Base-by-base conservation (phyloP, 2,888 invertebrate genomes). In the Brenthis hecate region DNA sequence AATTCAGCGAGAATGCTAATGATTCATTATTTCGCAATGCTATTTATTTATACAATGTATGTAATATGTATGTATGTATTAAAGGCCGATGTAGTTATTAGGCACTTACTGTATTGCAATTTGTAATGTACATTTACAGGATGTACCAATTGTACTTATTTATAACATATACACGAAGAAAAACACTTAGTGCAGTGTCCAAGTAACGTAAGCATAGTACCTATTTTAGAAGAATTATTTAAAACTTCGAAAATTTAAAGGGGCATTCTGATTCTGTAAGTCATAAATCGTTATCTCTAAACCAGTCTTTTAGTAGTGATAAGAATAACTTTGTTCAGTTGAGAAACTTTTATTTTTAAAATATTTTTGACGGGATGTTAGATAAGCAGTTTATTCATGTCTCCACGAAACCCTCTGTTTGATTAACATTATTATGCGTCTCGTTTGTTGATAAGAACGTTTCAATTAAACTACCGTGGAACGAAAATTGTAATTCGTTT, bases 21-120 rank as follows among this genome's bases (percentile, higher is more conserved):
- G 60, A 60, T 60, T 60, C 60, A 60, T 60, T 60, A 50, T 50
- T 60, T 60, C 28, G 48, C 60, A 60, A 60, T 60, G 48, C 50
- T 16, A 60, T 50, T n/a, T 28, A 60, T 60, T 60, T n/a, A 50
- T 28, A 60, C 60, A 14, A 48, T 23, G n/a, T 43, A 43, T 43
- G 11, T 43, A 28, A 1, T 14, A 48, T 23, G n/a, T 43, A 43
- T 43, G 11, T 43, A 28, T 3, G 23, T 48, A 60, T 48, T 43
- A 58, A n/a, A n/a, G 23, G 48, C 50, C 14, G 28, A n/a, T 60
- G n/a, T 48, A 60, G 48, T 60, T 60, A 28, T 60, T 32, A 43
- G 36, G 48, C 50, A 47, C 5, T 23, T 23, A 23, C 48, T 23
- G 23, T 58, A 47, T 8, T 58, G 28, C 3, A 28, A 60, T 60